Evolutionary conservation across 2,113 vertebrate species (phyloP), one percentile per base, ranked within the genome.

Genomic region (Mesocricetus auratus): DNA sequence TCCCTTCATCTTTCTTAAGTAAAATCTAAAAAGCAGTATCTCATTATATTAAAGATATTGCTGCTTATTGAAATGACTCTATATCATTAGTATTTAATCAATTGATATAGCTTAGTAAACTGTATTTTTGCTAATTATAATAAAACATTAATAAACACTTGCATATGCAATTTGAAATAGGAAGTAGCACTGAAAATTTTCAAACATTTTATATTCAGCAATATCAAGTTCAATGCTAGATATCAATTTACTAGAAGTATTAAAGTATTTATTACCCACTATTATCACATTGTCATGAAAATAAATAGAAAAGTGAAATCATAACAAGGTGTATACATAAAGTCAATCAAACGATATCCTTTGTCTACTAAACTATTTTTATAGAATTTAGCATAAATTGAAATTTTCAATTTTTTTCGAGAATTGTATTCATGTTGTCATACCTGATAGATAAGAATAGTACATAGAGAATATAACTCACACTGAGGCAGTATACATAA

Each of bases 11-110:
- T 96, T 97, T 90, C n/a, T 93, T 26, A 73, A 68, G 86, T 53
- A 95, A 85, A 73, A 75, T 42, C 29, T 98, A 96, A 98, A 92
- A 96, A 97, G 97, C 95, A 94, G 50, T 50, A 85, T 77, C 95
- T 98, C 97, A 97, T 94, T 77, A 58, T 31, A n/a, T 94, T 97
- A 97, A 89, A 26, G 96, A 68, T 96, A 71, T 96, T 83, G 68
- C 74, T 39, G 6, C 87, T 94, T 97, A 93, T 60, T 98, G 74
- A 89, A 98, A 97, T 96, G 12, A 21, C 24, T 96, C 97, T 97
- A 95, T 13, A 86, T 95, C 94, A 98, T 98, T 97, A 98, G 98
- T 98, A 98, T 98, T 98, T 98, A 98, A 98, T 97, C 97, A 98
- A 98, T 98, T 98, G 98, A 98, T 97, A 33, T 95, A 45, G 42